Percentiles rank a stretch among this genome's conserved stretches.
Conservation (phyloP, 1,140 invertebrate species). For the Dinothrombium tinctorium region DNA sequence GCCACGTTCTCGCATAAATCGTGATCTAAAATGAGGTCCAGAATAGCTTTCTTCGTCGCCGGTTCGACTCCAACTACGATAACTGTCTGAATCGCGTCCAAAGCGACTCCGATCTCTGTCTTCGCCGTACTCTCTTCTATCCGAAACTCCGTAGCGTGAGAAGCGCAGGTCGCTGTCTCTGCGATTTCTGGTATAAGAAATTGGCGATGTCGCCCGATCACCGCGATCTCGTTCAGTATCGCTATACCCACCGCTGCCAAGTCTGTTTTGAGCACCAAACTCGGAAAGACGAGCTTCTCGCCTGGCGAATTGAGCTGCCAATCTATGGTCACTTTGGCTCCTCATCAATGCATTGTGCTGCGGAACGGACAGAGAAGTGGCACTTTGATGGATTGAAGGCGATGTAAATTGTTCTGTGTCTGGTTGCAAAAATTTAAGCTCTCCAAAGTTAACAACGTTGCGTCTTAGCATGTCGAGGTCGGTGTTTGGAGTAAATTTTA, state of each 20-base stretch:
- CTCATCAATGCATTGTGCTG: slow-evolving; percentile 37
- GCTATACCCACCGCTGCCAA: background rate
- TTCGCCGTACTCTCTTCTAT: slow-evolving; percentile 1
- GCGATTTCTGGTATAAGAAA: background rate
- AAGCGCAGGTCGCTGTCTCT: background rate
- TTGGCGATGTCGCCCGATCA: background rate
- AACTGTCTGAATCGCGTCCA: slow-evolving; percentile 6
- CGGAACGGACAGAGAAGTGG: slow-evolving; percentile 8
- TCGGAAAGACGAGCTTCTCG: background rate
- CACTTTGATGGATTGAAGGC: background rate
- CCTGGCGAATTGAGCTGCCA: slow-evolving; percentile 48
- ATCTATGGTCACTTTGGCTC: slow-evolving; percentile 72
- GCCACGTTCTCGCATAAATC: slow-evolving; percentile 33
- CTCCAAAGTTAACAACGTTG: slow-evolving; percentile 58
- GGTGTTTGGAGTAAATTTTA: slow-evolving; percentile 58
- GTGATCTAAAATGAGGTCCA: slow-evolving; percentile 38
- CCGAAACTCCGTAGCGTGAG: background rate
- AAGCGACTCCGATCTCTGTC: slow-evolving; percentile 1
- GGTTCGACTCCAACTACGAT: slow-evolving; percentile 15
- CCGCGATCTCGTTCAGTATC: slow-evolving; percentile 8
- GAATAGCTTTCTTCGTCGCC: slow-evolving; percentile 14
- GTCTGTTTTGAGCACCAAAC: slow-evolving; percentile 1
- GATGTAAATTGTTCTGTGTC: background rate
- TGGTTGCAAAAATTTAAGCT: slow-evolving; percentile 41
- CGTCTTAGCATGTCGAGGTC: slow-evolving; percentile 68